Conservation (phyloP, 1,140 invertebrate species). For the Chymomyza costata region DNA sequence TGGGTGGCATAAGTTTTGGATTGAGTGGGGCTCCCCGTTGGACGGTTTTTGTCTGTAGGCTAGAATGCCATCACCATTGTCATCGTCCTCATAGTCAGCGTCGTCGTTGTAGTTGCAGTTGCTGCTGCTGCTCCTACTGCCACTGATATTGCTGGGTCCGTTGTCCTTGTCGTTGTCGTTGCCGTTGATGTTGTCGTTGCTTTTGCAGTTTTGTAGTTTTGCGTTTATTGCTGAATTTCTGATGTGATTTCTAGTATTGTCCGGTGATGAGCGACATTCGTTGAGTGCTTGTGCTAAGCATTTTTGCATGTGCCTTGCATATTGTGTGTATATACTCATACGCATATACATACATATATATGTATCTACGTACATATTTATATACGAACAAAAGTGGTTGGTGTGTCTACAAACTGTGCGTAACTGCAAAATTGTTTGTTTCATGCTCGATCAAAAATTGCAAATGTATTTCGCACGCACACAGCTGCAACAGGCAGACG, state of each 20-base stretch:
- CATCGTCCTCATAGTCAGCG: conserved; percentile 41
- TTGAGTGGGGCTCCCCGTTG: conserved; percentile 12
- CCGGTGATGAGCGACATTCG: conserved; percentile 68
- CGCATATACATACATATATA: conserved; percentile 1
- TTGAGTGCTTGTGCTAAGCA: conserved; percentile 67
- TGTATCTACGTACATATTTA: conserved; percentile 6
- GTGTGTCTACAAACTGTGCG: conserved; percentile 37
- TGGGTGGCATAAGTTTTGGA: conserved; percentile 11
- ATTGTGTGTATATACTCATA: conserved; percentile 4
- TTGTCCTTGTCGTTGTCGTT: conserved; percentile 26
- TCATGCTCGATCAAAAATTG: conserved; percentile 74
- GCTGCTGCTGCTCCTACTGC: no score
- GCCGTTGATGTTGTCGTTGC: conserved; percentile 30
- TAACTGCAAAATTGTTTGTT: conserved; percentile 62
- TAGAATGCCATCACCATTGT: conserved; percentile 44
- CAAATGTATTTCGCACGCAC: conserved; percentile 55
- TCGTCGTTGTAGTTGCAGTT: conserved; percentile 27
- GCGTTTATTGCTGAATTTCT: conserved; percentile 73
- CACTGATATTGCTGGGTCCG: no score
- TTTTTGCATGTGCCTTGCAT: conserved; percentile 61
- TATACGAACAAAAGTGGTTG: conserved; percentile 7
- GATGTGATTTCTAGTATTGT: conserved; percentile 74
- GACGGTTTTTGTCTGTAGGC: conserved; percentile 1
- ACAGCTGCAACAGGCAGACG: conserved; percentile 43
- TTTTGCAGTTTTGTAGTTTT: conserved; percentile 54